Base-by-base conservation (phyloP, 2,797 vertebrate species). In the Tapera naevia region DNA sequence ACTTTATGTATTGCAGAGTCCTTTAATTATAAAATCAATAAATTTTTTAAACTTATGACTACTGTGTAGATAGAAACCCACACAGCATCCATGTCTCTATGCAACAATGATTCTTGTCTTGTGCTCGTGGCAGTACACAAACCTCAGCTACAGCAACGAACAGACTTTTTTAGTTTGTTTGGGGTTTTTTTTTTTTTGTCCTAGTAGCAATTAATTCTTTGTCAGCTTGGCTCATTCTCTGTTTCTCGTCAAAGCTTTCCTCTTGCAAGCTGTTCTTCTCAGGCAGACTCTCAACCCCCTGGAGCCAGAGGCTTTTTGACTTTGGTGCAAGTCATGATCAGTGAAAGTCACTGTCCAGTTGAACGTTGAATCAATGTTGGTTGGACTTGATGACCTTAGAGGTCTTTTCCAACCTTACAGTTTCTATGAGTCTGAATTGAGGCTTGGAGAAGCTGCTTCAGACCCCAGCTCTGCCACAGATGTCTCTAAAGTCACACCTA, bases 21-120 rank as follows among this genome's bases (percentile, higher is more conserved):
- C 84, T 69, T 95, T 95, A 96, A 96, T 95, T 96, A 96, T 84
- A 71, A 96, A 94, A 93, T 92, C 91, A 85, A 91, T 95, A 76
- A 70, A 88, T 94, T 79, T 90, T 88, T 93, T 74, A 87, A 93
- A 91, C 83, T 87, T 85, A 45, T 4, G 50, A 28, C 50, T 74
- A 17, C 11, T 41, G 57, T 78, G 25, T 3, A 30, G 89, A 45
- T 11, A 89, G 75, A 74, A 87, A 50, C 79, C 89, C 92, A 80
- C 92, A 80, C 88, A 28, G 73, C 0, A 1, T 35, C 84, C 88
- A 3, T 7, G 33, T 37, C 83, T 76, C 27, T 25, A 28, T 43
- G 90, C 27, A 67, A 75, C 82, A 58, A 27, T 12, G 60, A 67
- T 41, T 73, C 78, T 58, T 19, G 30, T 72, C 88, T 56, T 15